These are phyloP conservation scores for Amphipyra tragopoginis DNA, from an alignment of 2,888 invertebrate species.

Conservation along the genomic window DNA sequence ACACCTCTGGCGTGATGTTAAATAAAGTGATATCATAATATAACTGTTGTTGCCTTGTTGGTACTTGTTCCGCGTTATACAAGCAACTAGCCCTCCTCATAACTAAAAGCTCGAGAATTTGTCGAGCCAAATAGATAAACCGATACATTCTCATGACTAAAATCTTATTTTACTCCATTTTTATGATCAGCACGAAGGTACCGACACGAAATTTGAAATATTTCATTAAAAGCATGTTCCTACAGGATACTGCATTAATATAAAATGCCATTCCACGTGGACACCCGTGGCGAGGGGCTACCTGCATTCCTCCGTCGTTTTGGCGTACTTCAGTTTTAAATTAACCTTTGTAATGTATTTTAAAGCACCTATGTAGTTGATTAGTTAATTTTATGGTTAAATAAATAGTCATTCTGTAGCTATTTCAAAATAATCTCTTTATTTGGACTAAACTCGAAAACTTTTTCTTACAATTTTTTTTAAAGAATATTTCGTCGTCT, in stretches of 20 bases:
- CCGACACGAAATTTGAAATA: constrained; percentile 34
- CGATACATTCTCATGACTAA: not conserved
- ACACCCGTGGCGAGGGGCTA: constrained; percentile 17
- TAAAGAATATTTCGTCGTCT: no score
- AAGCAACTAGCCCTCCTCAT: no score
- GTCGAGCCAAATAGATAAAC: not conserved
- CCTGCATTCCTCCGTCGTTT: constrained; percentile 33
- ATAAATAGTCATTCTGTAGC: no score
- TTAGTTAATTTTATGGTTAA: no score
- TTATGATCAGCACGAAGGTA: not conserved
- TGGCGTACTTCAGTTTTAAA: constrained; percentile 14
- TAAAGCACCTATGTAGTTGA: not conserved
- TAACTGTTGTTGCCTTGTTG: no score
- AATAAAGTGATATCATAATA: no score
- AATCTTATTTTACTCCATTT: not conserved
- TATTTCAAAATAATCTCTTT: no score
- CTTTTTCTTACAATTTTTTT: no score
- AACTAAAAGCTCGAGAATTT: no score
- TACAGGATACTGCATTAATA: constrained; percentile 47
- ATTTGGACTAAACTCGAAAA: no score
- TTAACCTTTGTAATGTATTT: constrained; percentile 11
- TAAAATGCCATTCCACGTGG: constrained; percentile 45
- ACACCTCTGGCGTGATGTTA: no score
- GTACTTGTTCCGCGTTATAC: no score
- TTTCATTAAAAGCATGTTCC: constrained; percentile 38